phyloP scores from a whole-genome alignment of 2,113 vertebrate genomes.

The Jacana jacana region DNA sequence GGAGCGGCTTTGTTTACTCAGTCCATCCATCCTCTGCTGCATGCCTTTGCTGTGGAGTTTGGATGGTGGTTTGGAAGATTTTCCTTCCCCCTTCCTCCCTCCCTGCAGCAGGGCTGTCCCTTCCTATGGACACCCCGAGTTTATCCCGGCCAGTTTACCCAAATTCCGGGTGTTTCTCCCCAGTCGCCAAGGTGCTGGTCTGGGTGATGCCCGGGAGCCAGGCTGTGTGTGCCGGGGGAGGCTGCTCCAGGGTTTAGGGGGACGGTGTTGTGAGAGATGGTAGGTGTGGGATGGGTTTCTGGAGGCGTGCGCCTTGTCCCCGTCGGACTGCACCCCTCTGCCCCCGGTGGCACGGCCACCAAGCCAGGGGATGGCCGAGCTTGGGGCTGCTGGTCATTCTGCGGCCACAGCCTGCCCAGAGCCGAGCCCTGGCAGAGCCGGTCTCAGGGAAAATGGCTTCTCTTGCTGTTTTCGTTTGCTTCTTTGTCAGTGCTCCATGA shows the following conservation, averaged over 20 bases:
- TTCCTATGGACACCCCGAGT: background rate
- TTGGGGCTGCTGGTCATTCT: background rate
- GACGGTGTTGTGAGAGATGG: accelerated
- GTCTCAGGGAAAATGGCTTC: background rate
- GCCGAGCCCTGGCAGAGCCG: accelerated
- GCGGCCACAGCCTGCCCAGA: accelerated
- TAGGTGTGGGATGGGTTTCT: background rate
- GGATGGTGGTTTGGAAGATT: background rate
- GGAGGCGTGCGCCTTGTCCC: background rate
- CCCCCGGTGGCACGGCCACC: accelerated
- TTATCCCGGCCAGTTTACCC: background rate
- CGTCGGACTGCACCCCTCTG: accelerated
- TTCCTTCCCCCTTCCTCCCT: background rate
- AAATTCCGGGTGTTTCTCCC: background rate
- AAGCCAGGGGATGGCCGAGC: accelerated
- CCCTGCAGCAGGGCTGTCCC: background rate
- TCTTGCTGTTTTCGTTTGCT: background rate
- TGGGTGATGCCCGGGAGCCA: accelerated
- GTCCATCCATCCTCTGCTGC: accelerated
- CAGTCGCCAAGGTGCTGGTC: background rate
- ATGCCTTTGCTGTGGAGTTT: background rate
- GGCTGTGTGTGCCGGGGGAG: background rate
- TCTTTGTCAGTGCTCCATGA: background rate
- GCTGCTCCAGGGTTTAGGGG: background rate
- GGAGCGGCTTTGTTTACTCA: background rate